A percentile compares a stretch with the other conserved stretches of the same genome.
Evolutionary conservation across 2,113 vertebrate genomes (phyloP).

Genomic region (Hoplias malabaricus): DNA sequence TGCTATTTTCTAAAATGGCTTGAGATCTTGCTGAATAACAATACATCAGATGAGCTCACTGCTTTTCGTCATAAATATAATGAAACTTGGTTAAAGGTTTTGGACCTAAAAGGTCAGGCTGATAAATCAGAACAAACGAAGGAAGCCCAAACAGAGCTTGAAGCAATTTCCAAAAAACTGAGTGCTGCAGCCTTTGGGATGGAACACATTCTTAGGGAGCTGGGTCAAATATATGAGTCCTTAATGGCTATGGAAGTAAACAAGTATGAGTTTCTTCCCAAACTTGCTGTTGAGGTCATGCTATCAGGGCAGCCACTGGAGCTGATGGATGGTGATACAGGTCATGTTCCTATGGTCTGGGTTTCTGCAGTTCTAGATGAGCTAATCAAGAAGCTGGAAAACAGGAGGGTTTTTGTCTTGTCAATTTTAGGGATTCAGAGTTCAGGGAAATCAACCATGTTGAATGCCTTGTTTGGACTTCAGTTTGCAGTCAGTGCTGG

Average conservation of each 20-base stretch:
- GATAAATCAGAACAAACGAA: conserved; percentile 37
- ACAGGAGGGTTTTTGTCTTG: conserved; percentile 69
- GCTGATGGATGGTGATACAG: conserved; percentile 80
- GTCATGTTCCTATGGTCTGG: conserved; percentile 75
- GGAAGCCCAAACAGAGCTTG: conserved; percentile 45
- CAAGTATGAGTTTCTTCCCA: conserved; percentile 52
- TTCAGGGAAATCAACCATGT: conserved; percentile 77
- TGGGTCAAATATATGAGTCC: conserved; percentile 77
- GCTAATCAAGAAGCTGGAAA: conserved; percentile 14
- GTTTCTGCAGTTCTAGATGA: conserved; percentile 62
- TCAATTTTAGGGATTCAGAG: conserved; percentile 77
- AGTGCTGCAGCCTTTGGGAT: conserved; percentile 63
- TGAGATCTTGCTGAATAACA: conserved; percentile 58
- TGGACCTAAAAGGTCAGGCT: conserved; percentile 51
- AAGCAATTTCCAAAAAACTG: conserved; percentile 57
- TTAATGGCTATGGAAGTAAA: background rate
- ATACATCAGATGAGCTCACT: conserved; percentile 52
- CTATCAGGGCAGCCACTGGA: conserved; percentile 75
- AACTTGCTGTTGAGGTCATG: conserved; percentile 75
- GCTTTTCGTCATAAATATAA: conserved; percentile 59
- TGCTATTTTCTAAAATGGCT: conserved; percentile 73
- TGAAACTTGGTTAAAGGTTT: conserved; percentile 55
- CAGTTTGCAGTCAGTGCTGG: conserved; percentile 75
- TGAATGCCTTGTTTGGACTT: conserved; percentile 73
- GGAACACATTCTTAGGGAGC: conserved; percentile 76